Percentiles rank a stretch among this genome's conserved stretches.
Conservation (phyloP, 2,797 vertebrate genomes). For the Micropoecilia bifurca region DNA sequence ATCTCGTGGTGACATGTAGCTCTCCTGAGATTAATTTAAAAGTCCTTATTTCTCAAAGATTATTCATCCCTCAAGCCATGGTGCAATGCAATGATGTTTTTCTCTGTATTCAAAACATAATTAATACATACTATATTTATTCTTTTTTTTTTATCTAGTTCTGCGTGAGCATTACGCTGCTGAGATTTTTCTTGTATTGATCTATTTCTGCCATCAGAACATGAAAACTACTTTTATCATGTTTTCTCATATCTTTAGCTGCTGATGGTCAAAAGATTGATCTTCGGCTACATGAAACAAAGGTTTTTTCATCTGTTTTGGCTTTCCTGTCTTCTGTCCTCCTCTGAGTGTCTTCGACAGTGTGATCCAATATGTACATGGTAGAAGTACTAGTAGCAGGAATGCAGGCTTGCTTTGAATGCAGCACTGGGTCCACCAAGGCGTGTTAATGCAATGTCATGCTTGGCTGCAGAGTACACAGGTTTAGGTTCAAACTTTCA, state of each 20-base stretch:
- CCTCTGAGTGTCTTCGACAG: slow-evolving; percentile 9
- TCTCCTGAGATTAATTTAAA: slow-evolving; percentile 26
- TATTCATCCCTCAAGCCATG: background rate
- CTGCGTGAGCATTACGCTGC: slow-evolving; percentile 5
- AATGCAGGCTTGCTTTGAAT: slow-evolving; percentile 71
- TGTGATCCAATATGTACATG: slow-evolving; percentile 18
- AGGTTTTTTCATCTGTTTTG: slow-evolving; percentile 24
- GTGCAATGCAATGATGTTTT: background rate
- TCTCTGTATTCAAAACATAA: background rate
- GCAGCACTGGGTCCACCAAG: slow-evolving; percentile 74
- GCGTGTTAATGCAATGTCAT: slow-evolving; percentile 78
- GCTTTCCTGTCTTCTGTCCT: slow-evolving; percentile 21
- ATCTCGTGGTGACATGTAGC: slow-evolving; percentile 20
- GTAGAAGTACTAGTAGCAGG: slow-evolving; percentile 47
- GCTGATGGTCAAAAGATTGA: slow-evolving; percentile 11
- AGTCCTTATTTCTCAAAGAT: slow-evolving; percentile 21
- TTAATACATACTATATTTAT: background rate
- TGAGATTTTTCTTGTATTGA: background rate
- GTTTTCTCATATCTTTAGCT: background rate
- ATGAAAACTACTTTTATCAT: slow-evolving; percentile 16
- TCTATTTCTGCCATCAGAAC: slow-evolving; percentile 12
- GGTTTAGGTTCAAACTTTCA: slow-evolving; percentile 68
- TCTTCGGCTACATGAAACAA: slow-evolving; percentile 12
- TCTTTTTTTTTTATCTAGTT: background rate
- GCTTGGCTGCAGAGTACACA: slow-evolving; percentile 71